Base-by-base conservation (phyloP, 2,113 vertebrate species). In the Macrotis lagotis region DNA sequence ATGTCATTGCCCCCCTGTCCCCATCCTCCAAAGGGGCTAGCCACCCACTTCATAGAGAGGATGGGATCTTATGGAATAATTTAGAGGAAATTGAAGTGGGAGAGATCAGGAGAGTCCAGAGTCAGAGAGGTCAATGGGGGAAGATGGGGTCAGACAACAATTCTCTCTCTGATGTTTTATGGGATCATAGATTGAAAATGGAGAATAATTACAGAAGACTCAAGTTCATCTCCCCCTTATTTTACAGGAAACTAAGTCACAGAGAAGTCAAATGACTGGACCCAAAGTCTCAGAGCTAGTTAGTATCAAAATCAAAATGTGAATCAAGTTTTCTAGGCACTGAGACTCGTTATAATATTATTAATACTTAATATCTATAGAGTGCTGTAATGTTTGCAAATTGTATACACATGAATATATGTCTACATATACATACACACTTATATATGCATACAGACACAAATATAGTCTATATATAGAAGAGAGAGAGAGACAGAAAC, bases 1-100 rank as follows among this genome's bases (percentile, higher is more conserved):
- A 93, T 97, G 52, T 51, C 92, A 10, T 74, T 31, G 83, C 51
- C 90, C 14, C 59, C 91, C 50, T n/a, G n/a, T n/a, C n/a, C 14
- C 59, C 89, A 96, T 97, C 53, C n/a, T 95, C 90, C 95, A 92
- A 95, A 93, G 90, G 52, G 50, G 3, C 91, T 96, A 88, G 3
- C 91, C 96, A 88, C 94, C 47, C 91, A 25, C 50, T 90, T 51
- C 19, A 88, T 25, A 83, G 5, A 44, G 66, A 83, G n/a, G 19
- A 83, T n/a, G 2, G 16, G 37, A 44, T n/a, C 1, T 7, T 22
- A 19, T n/a, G 37, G 66, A 83, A 83, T 22, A 83, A n/a, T 44
- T n/a, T 6, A 8, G 14, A 83, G 37, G 66, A 83, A 44, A 44
- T 22, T 2, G 16, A 19, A 44, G 37, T 83, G n/a, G 66, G 37